Evolutionary conservation across 30 jellyfish, hydroid and myxozoan genomes (phyloP).

Genomic region (Turritopsis dohrnii): DNA sequence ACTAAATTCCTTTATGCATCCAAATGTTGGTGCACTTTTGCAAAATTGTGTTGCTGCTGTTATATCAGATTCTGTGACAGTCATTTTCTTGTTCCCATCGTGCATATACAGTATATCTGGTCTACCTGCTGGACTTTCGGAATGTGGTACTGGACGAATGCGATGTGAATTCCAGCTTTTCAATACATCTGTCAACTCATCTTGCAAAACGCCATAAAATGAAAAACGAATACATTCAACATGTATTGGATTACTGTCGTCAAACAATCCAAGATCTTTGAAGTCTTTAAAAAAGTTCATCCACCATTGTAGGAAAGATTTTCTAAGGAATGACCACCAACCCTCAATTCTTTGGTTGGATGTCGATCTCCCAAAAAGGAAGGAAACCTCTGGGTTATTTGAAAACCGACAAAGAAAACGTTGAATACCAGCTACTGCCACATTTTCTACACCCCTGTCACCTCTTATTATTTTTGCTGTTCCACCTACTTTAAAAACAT

Average conservation of each 20-base stretch:
- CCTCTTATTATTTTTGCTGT: slow-evolving; percentile 32
- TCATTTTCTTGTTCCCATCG: background rate
- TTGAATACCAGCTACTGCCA: slow-evolving; percentile 45
- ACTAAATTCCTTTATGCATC: too few species aligned
- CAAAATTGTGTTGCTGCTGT: background rate
- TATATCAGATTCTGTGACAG: background rate
- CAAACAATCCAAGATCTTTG: slow-evolving; percentile 19
- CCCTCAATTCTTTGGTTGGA: slow-evolving; percentile 40
- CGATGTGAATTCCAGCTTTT: slow-evolving; percentile 22
- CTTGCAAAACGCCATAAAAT: slow-evolving; percentile 25
- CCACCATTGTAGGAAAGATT: slow-evolving; percentile 42
- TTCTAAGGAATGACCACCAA: slow-evolving; percentile 51
- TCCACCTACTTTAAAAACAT: slow-evolving; percentile 28
- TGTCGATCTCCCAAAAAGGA: slow-evolving; percentile 32
- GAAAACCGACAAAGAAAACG: slow-evolving; percentile 18
- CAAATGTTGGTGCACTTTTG: too few species aligned
- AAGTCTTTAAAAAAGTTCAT: slow-evolving; percentile 39
- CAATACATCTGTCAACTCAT: slow-evolving; percentile 21
- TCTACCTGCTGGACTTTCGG: slow-evolving; percentile 34
- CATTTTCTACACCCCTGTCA: too few species aligned
- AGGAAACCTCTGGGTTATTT: slow-evolving; percentile 6
- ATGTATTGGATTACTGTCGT: slow-evolving; percentile 22
- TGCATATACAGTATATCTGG: slow-evolving; percentile 31
- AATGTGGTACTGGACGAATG: slow-evolving; percentile 29
- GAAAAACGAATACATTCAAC: slow-evolving; percentile 35